Base-by-base conservation (phyloP, 1,140 invertebrate genomes). In the Orussus abietinus region DNA sequence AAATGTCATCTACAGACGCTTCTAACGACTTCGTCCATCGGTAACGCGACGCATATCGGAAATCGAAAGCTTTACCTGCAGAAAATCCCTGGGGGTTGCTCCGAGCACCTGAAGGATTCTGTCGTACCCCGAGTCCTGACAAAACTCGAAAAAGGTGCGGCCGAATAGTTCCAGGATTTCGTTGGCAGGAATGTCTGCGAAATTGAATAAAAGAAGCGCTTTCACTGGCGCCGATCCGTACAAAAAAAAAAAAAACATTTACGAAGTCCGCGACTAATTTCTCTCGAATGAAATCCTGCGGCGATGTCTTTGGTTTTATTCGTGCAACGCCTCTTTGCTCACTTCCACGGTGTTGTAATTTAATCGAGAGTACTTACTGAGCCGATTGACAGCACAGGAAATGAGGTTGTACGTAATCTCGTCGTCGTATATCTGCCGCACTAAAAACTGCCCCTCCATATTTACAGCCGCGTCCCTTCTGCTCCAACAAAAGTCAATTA, bases 381-480 rank as follows among this genome's bases (percentile, higher is more conserved):
- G 76, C 47, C 93, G 82, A 73, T 91, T 85, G 22, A 92, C 90
- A 14, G 92, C 92, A 4, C 92, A 91, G 25, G 78, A 82, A 53
- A 97, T 91, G 38, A 97, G 76, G 66, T 94, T 92, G 67, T 96
- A 97, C 1, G 92, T 96, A 17, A 95, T 84, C 64, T 92, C 88
- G 65, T 97, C 93, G 47, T 96, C 91, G 62, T 97, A 97, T 48
- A 96, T 92, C 69, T 94, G 87, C 6, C 92, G 77, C 1, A 96
- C 92, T 33, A 96, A 75, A 74, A 97, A 97, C 47, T 93, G 88
- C 6, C 93, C 92, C 59, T 96, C 92, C 88, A 96, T 95, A 38
- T 82, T 82, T 15, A 96, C 82, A 32, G 92, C 86, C 1, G 92
- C 92, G 72, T 91, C 89, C 79, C 90, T 88, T 69, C 92, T 96